Conservation (phyloP, 1,140 invertebrate genomes). For the Trichonephila clavata region DNA sequence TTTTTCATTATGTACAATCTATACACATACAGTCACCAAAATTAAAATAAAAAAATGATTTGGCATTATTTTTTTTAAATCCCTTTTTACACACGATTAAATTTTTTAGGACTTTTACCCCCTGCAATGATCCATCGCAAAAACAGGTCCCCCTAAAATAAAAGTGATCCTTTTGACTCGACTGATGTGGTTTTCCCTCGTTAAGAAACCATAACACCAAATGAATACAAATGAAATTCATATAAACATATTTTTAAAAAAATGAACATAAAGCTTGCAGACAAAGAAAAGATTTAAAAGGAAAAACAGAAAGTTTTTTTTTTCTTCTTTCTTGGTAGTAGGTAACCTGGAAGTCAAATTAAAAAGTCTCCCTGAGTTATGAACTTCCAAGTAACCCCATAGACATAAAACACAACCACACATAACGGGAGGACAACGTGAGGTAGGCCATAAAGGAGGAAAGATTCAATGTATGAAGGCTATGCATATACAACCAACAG, state of each 20-base stretch:
- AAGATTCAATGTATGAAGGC: background rate
- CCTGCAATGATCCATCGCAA: constrained; percentile 40
- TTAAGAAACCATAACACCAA: background rate
- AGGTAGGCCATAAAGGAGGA: constrained; percentile 15
- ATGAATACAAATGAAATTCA: background rate
- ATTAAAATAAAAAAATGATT: constrained; percentile 12
- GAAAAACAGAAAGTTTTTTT: background rate
- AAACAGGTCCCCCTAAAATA: background rate
- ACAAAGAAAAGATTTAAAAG: background rate
- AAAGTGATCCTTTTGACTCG: background rate
- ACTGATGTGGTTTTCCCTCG: background rate
- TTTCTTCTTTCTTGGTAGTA: background rate
- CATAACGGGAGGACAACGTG: background rate
- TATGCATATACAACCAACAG: background rate
- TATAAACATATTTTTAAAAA: too few species aligned
- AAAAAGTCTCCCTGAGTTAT: constrained; percentile 73
- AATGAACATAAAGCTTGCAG: background rate
- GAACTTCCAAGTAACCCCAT: constrained; percentile 49
- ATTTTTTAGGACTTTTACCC: constrained; percentile 23
- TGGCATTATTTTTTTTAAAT: background rate
- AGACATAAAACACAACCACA: background rate
- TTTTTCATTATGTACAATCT: constrained; percentile 20
- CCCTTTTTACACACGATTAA: background rate
- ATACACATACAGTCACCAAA: constrained; percentile 48
- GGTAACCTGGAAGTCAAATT: constrained; percentile 58